Evolutionary conservation across 2,113 vertebrate species (phyloP).

Genomic region (Stercorarius parasiticus): DNA sequence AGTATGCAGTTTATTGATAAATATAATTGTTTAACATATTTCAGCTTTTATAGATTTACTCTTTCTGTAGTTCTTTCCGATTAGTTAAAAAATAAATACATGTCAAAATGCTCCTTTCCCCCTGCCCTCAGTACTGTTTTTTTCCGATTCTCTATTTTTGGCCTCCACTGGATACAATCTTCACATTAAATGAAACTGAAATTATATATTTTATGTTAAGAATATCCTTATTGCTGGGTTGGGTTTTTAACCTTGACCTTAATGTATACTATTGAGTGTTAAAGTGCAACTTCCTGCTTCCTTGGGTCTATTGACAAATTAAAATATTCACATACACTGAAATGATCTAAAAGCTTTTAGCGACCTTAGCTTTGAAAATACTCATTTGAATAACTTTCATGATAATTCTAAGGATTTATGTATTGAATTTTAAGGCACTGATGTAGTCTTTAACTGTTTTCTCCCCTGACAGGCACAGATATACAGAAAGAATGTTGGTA

Average conservation of each 20-base stretch:
- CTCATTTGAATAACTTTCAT: slow-evolving; percentile 15
- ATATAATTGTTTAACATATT: background rate
- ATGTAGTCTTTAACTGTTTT: slow-evolving; percentile 10
- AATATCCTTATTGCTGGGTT: background rate
- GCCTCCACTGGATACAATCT: background rate
- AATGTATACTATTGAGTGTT: slow-evolving; percentile 7
- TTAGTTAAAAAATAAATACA: background rate
- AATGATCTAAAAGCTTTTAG: slow-evolving; percentile 34
- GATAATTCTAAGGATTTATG: background rate
- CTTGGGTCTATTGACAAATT: slow-evolving; percentile 24
- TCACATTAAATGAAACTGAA: background rate
- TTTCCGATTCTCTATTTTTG: background rate
- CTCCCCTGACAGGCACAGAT: background rate
- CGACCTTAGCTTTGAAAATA: slow-evolving; percentile 55
- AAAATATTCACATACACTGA: background rate
- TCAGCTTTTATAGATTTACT: background rate
- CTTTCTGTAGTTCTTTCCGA: background rate
- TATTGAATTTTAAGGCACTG: background rate
- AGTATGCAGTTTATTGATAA: background rate
- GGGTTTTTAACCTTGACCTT: slow-evolving; percentile 34
- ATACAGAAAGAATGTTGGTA: background rate
- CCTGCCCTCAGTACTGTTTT: background rate
- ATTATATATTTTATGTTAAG: background rate
- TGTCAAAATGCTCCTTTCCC: background rate
- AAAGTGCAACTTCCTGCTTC: slow-evolving; percentile 18